Evolutionary conservation across 2,888 invertebrate genomes (phyloP), one percentile per base, ranked within the genome.

Genomic region (Scaptomyza reducta): DNA sequence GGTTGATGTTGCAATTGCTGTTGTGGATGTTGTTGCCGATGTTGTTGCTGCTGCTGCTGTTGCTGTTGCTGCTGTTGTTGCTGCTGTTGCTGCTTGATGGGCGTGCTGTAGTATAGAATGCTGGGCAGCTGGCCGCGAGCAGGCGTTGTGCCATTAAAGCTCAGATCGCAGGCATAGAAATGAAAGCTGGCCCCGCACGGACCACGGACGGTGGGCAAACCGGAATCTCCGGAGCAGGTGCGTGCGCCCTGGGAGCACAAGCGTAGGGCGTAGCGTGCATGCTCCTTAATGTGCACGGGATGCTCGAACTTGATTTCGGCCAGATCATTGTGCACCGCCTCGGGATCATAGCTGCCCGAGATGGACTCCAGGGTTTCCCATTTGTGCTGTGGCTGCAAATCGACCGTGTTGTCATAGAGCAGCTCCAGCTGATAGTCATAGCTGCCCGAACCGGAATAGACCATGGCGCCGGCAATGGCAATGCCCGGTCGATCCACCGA

Each of bases 131-230:
- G 99, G 10, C 99, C 99, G 56, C 99, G 94, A 0, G 96, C 96
- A 70, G 98, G 95, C 7, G 97, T 98, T 0, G 99, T 99, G n/a
- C 99, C 99, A 90, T 99, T 98, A 90, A 97, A 97, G 91, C 98
- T 98, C 45, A 98, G 93, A 11, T 98, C 96, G 91, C 98, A 98
- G 1, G 97, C 96, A 29, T 96, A 95, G 91, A 97, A 99, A 47
- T 96, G 95, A 91, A 99, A 98, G 1, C 95, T 95, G 6, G 97
- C 96, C 46, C 98, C 98, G 91, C 99, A 98, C 0, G 97, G 96
- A 7, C 98, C 98, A 87, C 97, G 96, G 10, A 99, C 96, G 4
- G 96, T 95, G 31, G 95, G 95, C 69, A 97, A 92, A 0, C 99
- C 99, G 27, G 97, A 96, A 92, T 99, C 99, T 1, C 99, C 99